Base-by-base conservation (phyloP, 2,113 vertebrate species). In the Salminus brasiliensis region DNA sequence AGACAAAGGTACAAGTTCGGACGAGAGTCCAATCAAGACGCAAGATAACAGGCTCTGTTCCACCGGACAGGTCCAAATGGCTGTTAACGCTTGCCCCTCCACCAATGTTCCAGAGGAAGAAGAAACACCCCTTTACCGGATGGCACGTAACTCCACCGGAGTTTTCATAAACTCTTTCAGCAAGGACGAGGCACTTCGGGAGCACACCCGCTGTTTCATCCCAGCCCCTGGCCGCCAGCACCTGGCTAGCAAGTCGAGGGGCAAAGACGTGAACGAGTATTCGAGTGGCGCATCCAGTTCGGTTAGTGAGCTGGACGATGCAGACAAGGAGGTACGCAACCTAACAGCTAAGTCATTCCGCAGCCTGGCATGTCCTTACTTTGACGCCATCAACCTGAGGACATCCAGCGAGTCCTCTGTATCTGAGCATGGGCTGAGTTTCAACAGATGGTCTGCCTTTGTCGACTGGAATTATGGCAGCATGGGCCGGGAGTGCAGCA, bases 321-420 rank as follows among this genome's bases (percentile, higher is more conserved):
- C 97, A 0, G 97, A 99, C 91, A 96, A 98, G 80, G 98, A 99
- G 87, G 98, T 99, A 89, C 94, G 97, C 47, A 98, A 92, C 91
- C 91, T 99, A 84, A 99, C 97, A 2, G 94, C 97, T 65, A 92
- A 95, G 66, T 96, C 97, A 69, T 99, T 99, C 93, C 93, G 97
- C 47, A 99, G 98, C 90, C 91, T 99, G 39, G 97, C 97, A 7
- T 98, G 96, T 87, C 96, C 96, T 1, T 98, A 96, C 89, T 95
- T 98, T 55, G 97, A 99, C 89, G 94, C 96, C 23, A 94, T 97
- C 55, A 93, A 93, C 86, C 88, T 97, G 47, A 94, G 96, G 85
- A 91, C 93, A 16, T 98, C 98, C 43, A 93, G 97, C 18, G 97
- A 96, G 81, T 97, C 96, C 66, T 96, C 97, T 4, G 63, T 95